These are phyloP conservation scores for Myopa testacea DNA, from an alignment of 2,888 invertebrate genomes.

Conservation along the genomic window DNA sequence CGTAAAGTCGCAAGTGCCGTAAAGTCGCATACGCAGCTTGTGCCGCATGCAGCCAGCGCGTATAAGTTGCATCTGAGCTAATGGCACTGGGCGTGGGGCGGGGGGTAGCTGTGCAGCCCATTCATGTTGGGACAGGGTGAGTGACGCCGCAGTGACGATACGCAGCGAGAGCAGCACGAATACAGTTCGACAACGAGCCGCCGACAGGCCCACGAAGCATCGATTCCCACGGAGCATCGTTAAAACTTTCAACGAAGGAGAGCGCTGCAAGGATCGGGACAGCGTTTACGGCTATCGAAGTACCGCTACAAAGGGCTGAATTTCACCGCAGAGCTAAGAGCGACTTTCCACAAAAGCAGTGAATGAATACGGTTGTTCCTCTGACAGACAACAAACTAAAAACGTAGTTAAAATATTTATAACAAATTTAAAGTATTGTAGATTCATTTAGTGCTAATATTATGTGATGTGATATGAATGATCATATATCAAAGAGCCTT, in stretches of 20 bases:
- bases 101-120: slow-evolving; percentile 4
- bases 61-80: slow-evolving; percentile 13
- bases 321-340: not conserved
- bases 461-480: too few species aligned
- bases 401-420: too few species aligned
- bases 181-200: not conserved
- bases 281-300: not conserved
- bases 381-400: too few species aligned
- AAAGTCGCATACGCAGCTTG: slow-evolving; percentile 65
- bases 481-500: too few species aligned
- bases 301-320: not conserved
- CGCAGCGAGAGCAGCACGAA: not conserved
- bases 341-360: too few species aligned
- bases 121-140: not conserved
- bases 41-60: slow-evolving; percentile 51
- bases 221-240: not conserved
- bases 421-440: too few species aligned
- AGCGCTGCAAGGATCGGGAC: not conserved
- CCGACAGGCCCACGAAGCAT: not conserved
- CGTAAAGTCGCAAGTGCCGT: slow-evolving; percentile 67
- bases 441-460: too few species aligned
- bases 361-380: too few species aligned
- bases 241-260: not conserved
- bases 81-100: slow-evolving; percentile 8
- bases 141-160: not conserved